These are phyloP conservation scores for Sepioteuthis lessoniana DNA, from an alignment of 2,888 invertebrate genomes.

Conservation along the genomic window DNA sequence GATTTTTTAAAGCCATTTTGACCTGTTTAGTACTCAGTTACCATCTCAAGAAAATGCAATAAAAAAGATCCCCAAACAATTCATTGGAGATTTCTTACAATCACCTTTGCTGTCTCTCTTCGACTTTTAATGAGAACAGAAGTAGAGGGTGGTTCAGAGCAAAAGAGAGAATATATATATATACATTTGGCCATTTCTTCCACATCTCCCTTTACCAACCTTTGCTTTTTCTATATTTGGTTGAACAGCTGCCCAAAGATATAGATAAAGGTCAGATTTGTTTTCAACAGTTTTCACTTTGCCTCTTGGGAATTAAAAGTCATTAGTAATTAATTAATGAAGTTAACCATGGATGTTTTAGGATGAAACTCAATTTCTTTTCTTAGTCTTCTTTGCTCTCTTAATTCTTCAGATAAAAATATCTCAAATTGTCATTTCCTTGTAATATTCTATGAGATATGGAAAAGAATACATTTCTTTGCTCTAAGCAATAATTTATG, in stretches of 20 bases:
- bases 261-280: background rate
- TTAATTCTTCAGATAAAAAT: background rate
- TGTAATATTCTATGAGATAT: background rate
- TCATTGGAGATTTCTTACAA: background rate
- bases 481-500: background rate
- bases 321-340: conserved; percentile 14
- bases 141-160: background rate
- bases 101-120: conserved; percentile 4
- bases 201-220: background rate
- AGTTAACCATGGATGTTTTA: background rate
- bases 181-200: background rate
- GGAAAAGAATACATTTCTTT: background rate
- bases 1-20: too few relatives aligned
- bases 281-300: background rate
- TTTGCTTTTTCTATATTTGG: background rate
- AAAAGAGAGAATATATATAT: background rate
- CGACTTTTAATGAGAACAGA: background rate
- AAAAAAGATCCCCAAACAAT: background rate
- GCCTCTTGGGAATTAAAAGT: background rate
- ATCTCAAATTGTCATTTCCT: background rate
- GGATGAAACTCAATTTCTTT: background rate
- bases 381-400: background rate
- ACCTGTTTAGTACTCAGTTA: too few relatives aligned
- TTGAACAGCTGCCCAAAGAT: background rate
- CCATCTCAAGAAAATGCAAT: too few relatives aligned